Conservation (phyloP, 2,888 invertebrate genomes). For the Tetranychus piercei region DNA sequence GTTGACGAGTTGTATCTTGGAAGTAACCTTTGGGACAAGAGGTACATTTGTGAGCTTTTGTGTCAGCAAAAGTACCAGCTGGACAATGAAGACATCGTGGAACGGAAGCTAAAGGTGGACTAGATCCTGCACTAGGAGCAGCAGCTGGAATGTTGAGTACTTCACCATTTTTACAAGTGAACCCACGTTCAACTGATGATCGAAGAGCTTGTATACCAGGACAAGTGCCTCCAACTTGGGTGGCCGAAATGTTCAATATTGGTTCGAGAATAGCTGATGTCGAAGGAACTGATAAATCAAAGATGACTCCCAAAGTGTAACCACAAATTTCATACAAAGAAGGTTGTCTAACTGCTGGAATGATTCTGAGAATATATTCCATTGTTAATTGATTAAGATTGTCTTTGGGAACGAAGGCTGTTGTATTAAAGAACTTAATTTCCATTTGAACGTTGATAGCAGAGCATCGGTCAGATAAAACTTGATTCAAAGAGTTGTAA, state of each 20-base stretch:
- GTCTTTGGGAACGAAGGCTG: slow-evolving; percentile 33
- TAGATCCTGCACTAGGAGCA: slow-evolving; percentile 44
- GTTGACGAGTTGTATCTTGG: slow-evolving; percentile 76
- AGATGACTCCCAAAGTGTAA: slow-evolving; percentile 74
- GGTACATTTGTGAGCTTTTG: slow-evolving; percentile 73
- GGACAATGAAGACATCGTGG: slow-evolving; percentile 57
- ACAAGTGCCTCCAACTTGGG: slow-evolving; percentile 63
- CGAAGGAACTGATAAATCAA: slow-evolving; percentile 78
- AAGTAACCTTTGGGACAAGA: slow-evolving; percentile 80
- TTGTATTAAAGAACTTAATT: slow-evolving; percentile 65
- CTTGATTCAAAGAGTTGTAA: slow-evolving; percentile 54
- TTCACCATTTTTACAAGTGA: slow-evolving; percentile 80
- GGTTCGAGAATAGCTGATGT: slow-evolving; percentile 76
- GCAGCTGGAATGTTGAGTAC: slow-evolving; percentile 76
- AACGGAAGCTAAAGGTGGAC: not conserved
- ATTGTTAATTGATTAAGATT: slow-evolving; percentile 38
- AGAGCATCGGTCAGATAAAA: slow-evolving; percentile 75
- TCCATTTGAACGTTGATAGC: slow-evolving; percentile 86
- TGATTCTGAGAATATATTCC: slow-evolving; percentile 68
- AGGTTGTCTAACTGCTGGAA: slow-evolving; percentile 69
- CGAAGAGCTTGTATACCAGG: slow-evolving; percentile 69
- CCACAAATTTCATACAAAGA: slow-evolving; percentile 87
- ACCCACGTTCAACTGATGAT: slow-evolving; percentile 66
- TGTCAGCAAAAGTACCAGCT: slow-evolving; percentile 77
- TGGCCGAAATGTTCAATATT: slow-evolving; percentile 60